Evolutionary conservation across 2,113 vertebrate species (phyloP).

Genomic region (Spheniscus mendiculus): DNA sequence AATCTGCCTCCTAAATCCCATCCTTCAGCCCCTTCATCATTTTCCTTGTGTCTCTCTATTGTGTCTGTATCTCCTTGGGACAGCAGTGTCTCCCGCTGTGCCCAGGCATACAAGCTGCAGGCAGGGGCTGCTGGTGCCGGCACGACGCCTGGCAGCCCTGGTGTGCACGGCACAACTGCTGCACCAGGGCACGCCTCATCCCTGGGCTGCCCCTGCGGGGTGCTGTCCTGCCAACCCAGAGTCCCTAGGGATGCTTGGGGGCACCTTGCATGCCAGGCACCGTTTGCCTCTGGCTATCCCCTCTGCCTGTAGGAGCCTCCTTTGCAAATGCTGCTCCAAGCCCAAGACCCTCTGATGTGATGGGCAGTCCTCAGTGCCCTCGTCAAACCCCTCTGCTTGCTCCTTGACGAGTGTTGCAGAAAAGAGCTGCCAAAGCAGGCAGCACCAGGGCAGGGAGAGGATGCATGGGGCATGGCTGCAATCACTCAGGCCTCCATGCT

Average conservation of each 20-base stretch:
- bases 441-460: background rate
- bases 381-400: background rate
- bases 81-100: background rate
- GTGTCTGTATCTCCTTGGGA: background rate
- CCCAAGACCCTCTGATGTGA: fast-evolving
- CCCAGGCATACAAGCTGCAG: background rate
- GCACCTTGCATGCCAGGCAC: background rate
- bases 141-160: fast-evolving
- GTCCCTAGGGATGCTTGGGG: background rate
- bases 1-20: constrained; percentile 40
- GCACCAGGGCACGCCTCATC: fast-evolving
- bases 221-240: fast-evolving
- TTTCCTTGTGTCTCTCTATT: background rate
- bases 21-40: background rate
- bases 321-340: background rate
- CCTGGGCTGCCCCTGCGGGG: background rate
- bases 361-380: background rate
- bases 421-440: background rate
- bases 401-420: background rate
- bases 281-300: background rate
- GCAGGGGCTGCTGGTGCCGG: background rate
- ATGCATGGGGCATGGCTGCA: background rate
- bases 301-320: background rate
- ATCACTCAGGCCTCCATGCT: fast-evolving
- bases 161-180: fast-evolving